Evolutionary conservation across 2,113 vertebrate genomes (phyloP), one percentile per base, ranked within the genome.

Genomic region (Oreochromis aureus): DNA sequence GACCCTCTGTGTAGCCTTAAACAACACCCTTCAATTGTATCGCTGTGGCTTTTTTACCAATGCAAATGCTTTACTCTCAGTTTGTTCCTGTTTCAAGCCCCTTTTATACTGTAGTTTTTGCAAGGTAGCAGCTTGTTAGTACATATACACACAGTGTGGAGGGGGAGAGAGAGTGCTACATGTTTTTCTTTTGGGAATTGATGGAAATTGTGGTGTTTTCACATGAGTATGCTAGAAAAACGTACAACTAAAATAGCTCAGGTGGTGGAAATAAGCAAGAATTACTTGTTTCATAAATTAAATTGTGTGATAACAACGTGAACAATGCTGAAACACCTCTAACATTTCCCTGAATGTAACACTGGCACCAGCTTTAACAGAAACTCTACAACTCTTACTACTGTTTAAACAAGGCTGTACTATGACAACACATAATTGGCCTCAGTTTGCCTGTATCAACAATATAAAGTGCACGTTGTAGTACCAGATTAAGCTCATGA

Each of bases 1-100:
- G 90, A 90, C 89, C 91, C 81, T 86, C 54, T 22, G 78, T 13
- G 58, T 66, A 55, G 39, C 86, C 5, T 82, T 7, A 46, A 81
- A 87, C 82, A 87, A 90, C 88, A 82, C 66, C 66, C 54, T 30
- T 27, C 27, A 69, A 34, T 36, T 71, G 51, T 87, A 55, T 63
- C 3, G 13, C 30, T 66, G 44, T 10, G 39, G 53, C 41, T 44
- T 48, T 39, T 54, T 69, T 51, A 24, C 55, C 55, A 39, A 24
- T 12, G 4, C 59, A 4, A 34, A 69, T 12, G 22, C 78, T 56
- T 80, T 61, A 44, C 16, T 32, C 30, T 39, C 2, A 0, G 7
- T 82, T 78, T 76, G 30, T 10, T 80, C 44, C 16, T 5, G 24
- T 27, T 56, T 80, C 34, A 58, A 81, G 32, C 15, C 1, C 13